phyloP scores from a whole-genome alignment of 2,888 invertebrate species.

The Volucella inanis region DNA sequence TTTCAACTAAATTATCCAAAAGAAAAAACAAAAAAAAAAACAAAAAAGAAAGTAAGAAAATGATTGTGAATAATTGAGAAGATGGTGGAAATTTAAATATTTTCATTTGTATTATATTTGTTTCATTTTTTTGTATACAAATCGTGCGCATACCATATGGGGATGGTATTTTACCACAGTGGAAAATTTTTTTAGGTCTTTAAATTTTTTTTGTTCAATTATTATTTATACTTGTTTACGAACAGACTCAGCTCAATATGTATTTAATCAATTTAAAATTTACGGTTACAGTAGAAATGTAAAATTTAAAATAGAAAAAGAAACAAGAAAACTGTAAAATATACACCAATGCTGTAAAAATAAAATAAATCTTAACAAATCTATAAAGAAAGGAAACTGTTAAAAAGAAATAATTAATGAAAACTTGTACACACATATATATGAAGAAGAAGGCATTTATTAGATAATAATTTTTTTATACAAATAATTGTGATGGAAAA shows the following conservation, averaged over 20 bases:
- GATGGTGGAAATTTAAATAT: constrained; percentile 46
- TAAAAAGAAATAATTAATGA: not conserved
- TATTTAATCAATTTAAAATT: not conserved
- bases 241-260: constrained; percentile 11
- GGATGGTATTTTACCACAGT: not conserved
- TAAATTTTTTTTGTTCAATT: constrained; percentile 8
- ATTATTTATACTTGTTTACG: constrained; percentile 4
- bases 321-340: constrained; percentile 61
- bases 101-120: not conserved
- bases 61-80: constrained; percentile 66
- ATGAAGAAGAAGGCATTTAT: constrained; percentile 63
- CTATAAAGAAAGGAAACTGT: constrained; percentile 54
- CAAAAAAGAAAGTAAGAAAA: constrained; percentile 8
- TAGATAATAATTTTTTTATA: constrained; percentile 71
- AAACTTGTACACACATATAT: constrained; percentile 41
- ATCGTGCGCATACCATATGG: constrained; percentile 26
- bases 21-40: not conserved
- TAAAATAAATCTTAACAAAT: constrained; percentile 20
- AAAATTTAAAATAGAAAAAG: not conserved
- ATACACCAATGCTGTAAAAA: constrained; percentile 69
- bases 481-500: constrained; percentile 26
- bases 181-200: constrained; percentile 17
- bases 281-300: constrained; percentile 21
- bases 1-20: constrained; percentile 67
- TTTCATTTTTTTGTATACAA: constrained; percentile 9